Percentiles rank a stretch among this genome's conserved stretches.
Evolutionary conservation across 2,888 invertebrate species (phyloP).

Genomic region (Cenopis cana): DNA sequence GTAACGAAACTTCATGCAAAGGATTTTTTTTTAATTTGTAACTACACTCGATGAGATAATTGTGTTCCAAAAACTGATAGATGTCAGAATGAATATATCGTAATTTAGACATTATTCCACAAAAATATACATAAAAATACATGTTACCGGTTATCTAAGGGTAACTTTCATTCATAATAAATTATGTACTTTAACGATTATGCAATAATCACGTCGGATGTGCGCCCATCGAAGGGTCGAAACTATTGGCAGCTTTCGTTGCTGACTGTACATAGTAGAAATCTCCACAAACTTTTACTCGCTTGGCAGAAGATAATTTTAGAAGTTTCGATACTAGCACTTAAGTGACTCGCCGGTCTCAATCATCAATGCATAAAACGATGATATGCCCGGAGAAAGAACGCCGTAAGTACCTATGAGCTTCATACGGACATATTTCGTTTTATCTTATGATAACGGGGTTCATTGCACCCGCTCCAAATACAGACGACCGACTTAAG

Average conservation of each 20-base stretch:
- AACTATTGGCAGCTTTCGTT: neutral
- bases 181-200: too few species aligned
- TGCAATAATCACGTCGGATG: too few species aligned
- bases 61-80: too few species aligned
- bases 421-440: neutral
- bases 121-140: too few species aligned
- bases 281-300: neutral
- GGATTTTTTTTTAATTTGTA: too few species aligned
- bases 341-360: neutral
- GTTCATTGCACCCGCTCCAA: constrained; percentile 67
- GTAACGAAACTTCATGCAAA: neutral
- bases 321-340: constrained; percentile 2
- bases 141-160: too few species aligned
- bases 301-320: constrained; percentile 1
- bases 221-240: too few species aligned
- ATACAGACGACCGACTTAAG: constrained; percentile 48
- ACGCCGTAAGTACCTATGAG: neutral
- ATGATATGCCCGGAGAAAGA: neutral
- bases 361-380: constrained; percentile 13
- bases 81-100: too few species aligned
- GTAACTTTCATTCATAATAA: too few species aligned
- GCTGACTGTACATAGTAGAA: neutral
- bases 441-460: constrained; percentile 14
- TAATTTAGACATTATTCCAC: too few species aligned
- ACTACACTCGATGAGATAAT: too few species aligned